Base-by-base conservation (phyloP, 1,140 invertebrate species). In the Drosophila athabasca region DNA sequence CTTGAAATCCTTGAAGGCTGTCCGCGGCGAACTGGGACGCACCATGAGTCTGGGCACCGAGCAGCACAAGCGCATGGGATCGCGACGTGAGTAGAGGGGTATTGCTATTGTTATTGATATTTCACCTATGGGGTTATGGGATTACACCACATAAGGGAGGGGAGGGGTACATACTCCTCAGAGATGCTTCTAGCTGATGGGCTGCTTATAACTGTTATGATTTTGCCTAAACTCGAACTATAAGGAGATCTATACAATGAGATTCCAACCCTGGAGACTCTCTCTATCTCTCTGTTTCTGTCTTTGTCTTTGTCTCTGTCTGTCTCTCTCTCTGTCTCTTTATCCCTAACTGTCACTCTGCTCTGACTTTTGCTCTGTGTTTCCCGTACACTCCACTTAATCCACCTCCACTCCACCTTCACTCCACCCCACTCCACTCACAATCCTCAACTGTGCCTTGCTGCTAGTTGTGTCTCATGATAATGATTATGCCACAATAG, bases 1-100 rank as follows among this genome's bases (percentile, higher is more conserved):
- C 70, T 87, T 96, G 57, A 95, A 95, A 78, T 95, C 94, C 46
- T 92, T 96, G 67, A 96, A 96, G 83, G 95, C 95, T 51, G 95
- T 95, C 45, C 96, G 96, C 84, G 95, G 95, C 58, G 96, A 96
- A 89, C 93, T 96, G 7, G 95, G 95, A 52, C 93, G 96, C 45
- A 96, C 96, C 41, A 95, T 96, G 94, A 96, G 95, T 81, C 93
- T 96, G 58, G 94, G 94, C 81, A 93, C 95, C 80, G 83, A 94
- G 92, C 78, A 88, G 44, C 68, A 90, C 39, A 93, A 93, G 58
- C 90, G 93, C 92, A 75, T 88, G 87, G 92, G 92, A 57, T 93
- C 93, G 65, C 93, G 94, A 93, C 93, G 95, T 96, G 92, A 95
- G 94, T 95, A 80, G 11, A 35, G 35, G 68, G 58, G 24, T 26